Conservation (phyloP, 92 coral and sea anemone species). For the Palythoa grandis region DNA sequence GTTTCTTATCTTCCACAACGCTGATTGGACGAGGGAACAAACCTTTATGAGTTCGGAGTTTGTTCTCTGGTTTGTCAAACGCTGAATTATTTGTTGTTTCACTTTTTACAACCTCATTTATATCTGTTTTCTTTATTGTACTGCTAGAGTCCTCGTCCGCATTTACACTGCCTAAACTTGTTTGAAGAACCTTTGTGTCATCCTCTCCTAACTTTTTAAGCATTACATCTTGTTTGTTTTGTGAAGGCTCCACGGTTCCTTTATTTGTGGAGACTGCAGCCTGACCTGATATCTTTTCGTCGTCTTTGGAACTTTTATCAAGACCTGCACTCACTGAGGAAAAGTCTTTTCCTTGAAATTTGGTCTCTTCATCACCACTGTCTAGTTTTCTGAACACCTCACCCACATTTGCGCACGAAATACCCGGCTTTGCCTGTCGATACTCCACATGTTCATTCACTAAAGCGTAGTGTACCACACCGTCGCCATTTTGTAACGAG, state of each 20-base stretch:
- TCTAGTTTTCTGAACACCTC: conserved; percentile 9
- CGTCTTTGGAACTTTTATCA: background rate
- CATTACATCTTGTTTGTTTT: background rate
- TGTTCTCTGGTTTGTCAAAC: background rate
- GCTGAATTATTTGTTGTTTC: background rate
- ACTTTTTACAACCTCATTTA: background rate
- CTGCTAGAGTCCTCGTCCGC: background rate
- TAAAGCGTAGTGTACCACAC: background rate
- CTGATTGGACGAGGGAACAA: conserved; percentile 54
- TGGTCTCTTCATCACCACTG: background rate
- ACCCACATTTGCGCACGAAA: background rate
- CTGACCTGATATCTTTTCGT: background rate
- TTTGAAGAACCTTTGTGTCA: background rate
- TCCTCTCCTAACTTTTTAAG: background rate
- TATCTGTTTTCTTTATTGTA: background rate
- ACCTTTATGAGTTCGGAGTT: conserved; percentile 60
- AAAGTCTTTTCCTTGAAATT: background rate
- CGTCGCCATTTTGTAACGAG: conserved; percentile 23
- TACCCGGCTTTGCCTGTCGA: background rate
- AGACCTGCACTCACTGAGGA: background rate
- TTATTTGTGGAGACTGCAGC: background rate
- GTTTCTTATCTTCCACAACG: conserved; percentile 67
- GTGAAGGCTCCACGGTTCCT: background rate
- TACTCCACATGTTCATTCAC: background rate
- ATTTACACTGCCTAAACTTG: background rate